Base-by-base conservation (phyloP, 2,888 invertebrate species). In the Abscondita cerata region DNA sequence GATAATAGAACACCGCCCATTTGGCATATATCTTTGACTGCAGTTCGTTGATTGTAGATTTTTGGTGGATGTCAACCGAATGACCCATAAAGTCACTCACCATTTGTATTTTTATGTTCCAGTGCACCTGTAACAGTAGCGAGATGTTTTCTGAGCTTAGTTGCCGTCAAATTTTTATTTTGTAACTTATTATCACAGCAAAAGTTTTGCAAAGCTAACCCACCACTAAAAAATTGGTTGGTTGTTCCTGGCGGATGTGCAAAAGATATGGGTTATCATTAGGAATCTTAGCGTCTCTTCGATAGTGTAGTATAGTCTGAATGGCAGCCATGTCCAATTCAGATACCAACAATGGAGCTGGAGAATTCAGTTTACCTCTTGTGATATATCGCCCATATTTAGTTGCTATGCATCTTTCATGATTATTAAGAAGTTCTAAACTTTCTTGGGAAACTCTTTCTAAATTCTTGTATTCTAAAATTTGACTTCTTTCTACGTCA, bases 11-110 rank as follows among this genome's bases (percentile, higher is more conserved):
- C 15, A 3, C 18, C 11, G 20, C 46, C 46, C 16, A 46, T 16
- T 46, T 46, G 20, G 13, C 25, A 46, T 9, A 46, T 46, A 2
- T 46, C 46, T 16, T 46, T 20, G 3, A 20, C n/a, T 18, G 5
- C 16, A 19, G 46, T 13, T 4, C 16, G 12, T 25, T 46, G 46
- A 12, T 46, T 46, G 46, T 46, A 46, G 1, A 46, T 46, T 25
- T 46, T 18, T 6, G 18, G 12, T 11, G 18, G 46, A 16, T n/a
- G n/a, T 46, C 46, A 11, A 46, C 18, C 1, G 19, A 46, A 46
- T 46, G 46, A 8, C 46, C 46, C 46, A 46, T 46, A 20, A 46
- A 16, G 20, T 46, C 46, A 16, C 19, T 46, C 20, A 46, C 12
- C 46, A 46, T 46, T 46, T 46, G 46, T 9, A 46, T 12, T 3